Evolutionary conservation across 1,140 invertebrate genomes (phyloP), one percentile per base, ranked within the genome.

Genomic region (Periplaneta americana): DNA sequence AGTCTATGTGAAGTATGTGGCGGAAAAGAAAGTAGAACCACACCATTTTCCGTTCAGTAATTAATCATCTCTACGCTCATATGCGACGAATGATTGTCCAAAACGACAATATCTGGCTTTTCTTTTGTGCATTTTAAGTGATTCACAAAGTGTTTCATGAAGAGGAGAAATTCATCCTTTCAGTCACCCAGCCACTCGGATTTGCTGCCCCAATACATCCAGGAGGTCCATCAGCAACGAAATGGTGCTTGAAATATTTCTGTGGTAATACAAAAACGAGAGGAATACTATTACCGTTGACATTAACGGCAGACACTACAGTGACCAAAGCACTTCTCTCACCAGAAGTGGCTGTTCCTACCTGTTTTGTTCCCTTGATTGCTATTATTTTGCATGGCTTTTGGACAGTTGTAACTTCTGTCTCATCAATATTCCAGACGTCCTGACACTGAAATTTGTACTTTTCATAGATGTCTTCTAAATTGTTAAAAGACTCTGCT

Each of bases 321-420:
- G 90, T 90, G 0, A 89, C 89, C 22, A 89, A 83, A 9, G 80
- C 84, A 31, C 89, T 88, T 82, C 88, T 80, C 85, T 91, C 89
- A 11, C 80, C 85, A 33, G 87, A 88, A 3, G 87, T 89, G 6
- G 88, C 83, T 37, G 81, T 33, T 31, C 88, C 87, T 31, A 90
- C 85, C 86, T 90, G 89, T 83, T 89, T 90, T 11, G 57, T 82
- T n/a, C 88, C 87, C 84, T 85, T 87, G 28, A 11, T 39, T 48
- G 84, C 83, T 28, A 86, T 28, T 35, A 84, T 75, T 28, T 48
- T 79, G 22, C 22, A 18, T 66, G 78, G 78, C 22, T 35, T 48
- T 22, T 4, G 78, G 37, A 79, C 78, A 33, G 78, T 37, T 74
- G 35, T 17, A 3, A 79, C 88, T n/a, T n/a, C n/a, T n/a, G n/a